These are phyloP conservation scores for Rhodinocichla rosea DNA, from an alignment of 2,113 vertebrate species.

Conservation along the genomic window DNA sequence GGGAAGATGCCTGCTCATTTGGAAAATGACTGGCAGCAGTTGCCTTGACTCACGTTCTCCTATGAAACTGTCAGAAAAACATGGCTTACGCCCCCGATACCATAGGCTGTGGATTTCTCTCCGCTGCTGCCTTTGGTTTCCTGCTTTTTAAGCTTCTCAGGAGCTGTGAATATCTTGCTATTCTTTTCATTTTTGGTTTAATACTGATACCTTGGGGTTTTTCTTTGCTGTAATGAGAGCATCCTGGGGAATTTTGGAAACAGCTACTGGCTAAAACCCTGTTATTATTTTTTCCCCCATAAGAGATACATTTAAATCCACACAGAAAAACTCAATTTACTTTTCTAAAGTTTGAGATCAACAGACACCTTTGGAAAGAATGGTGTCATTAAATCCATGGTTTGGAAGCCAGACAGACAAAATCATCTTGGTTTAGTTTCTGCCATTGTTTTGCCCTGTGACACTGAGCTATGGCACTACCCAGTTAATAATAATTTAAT, in stretches of 20 bases:
- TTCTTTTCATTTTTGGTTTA: not conserved
- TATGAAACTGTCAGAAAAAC: slow-evolving; percentile 32
- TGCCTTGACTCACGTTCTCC: not conserved
- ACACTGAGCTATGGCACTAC: not conserved
- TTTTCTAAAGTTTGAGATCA: not conserved
- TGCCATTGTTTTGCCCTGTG: not conserved
- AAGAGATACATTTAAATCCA: not conserved
- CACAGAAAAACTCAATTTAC: not conserved
- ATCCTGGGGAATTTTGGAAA: not conserved
- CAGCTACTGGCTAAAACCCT: not conserved
- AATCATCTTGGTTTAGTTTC: not conserved
- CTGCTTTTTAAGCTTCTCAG: not conserved
- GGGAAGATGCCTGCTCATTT: not conserved
- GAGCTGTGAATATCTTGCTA: not conserved
- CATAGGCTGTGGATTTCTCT: not conserved
- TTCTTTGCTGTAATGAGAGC: not conserved
- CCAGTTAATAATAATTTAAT: not conserved
- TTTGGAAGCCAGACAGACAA: not conserved
- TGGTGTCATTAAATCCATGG: not conserved
- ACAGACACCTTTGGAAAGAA: not conserved
- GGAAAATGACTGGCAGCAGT: not conserved
- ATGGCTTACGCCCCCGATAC: not conserved
- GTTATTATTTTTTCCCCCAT: not conserved
- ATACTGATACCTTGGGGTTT: not conserved
- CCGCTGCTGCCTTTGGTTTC: slow-evolving; percentile 23